Evolutionary conservation across 2,113 vertebrate species (phyloP), one percentile per base, ranked within the genome.

Genomic region (Thalassarche chlororhynchos): DNA sequence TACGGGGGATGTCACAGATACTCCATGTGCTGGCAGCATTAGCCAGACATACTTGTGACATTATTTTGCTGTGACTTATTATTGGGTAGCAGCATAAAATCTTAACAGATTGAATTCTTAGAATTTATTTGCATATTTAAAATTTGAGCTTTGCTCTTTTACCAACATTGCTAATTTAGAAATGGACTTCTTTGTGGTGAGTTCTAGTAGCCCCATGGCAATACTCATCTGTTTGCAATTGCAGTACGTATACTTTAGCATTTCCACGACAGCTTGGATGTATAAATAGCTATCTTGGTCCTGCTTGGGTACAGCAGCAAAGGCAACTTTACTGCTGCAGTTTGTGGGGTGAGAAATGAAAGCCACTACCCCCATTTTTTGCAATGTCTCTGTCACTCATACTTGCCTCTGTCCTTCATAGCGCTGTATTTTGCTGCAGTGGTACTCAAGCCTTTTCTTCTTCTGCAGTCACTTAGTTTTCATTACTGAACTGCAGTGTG

Each of bases 171-270:
- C 26, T 52, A 10, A 19, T 70, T 38, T 34, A 34, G 69, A 70
- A 46, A 29, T 20, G 13, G 5, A 4, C 25, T 6, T 3, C 14
- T 65, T 60, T 29, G 8, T 42, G 46, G 36, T 7, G 31, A 19
- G 17, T 26, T 93, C 40, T 23, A 17, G 55, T 12, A 46, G 51
- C 29, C 16, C 31, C 10, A 1, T 5, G 14, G 52, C 54, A 10
- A 3, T 40, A 6, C 47, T 26, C 18, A 5, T 23, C 40, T 62
- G 24, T 49, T 47, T 47, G 46, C 34, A 18, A 4, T 5, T 25
- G 55, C 38, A 23, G 0, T 3, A 0, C 13, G 9, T 51, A 2
- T 31, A 8, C 52, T 18, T 19, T 1, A 40, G 62, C 1, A 1
- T 92, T 80, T 44, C 78, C 31, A 0, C 18, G 49, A 12, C 44